These are phyloP conservation scores for Pachypsylla venusta DNA, from an alignment of 1,140 invertebrate genomes.

Conservation along the genomic window DNA sequence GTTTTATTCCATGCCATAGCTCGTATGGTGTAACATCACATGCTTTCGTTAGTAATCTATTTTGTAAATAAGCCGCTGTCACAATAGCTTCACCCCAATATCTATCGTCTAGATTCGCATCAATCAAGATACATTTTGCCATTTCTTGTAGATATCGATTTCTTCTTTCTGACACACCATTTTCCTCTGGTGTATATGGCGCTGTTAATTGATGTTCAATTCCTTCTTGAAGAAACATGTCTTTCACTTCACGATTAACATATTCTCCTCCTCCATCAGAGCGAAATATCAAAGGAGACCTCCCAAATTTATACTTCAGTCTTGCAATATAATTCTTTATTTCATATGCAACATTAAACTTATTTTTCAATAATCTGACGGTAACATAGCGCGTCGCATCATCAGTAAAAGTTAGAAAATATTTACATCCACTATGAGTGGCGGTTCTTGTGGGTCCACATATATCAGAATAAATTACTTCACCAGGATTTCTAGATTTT, in stretches of 20 bases:
- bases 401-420: constrained; percentile 30
- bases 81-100: constrained; percentile 28
- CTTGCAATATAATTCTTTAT: constrained; percentile 27
- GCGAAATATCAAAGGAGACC: not conserved
- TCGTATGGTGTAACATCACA: constrained; percentile 12
- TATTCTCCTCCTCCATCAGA: constrained; percentile 19
- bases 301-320: constrained; percentile 27
- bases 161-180: constrained; percentile 28
- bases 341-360: constrained; percentile 28
- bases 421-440: constrained; percentile 26
- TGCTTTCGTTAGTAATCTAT: constrained; percentile 12
- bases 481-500: too few relatives aligned
- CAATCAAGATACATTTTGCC: constrained; percentile 25
- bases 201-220: constrained; percentile 25
- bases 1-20: constrained; percentile 9
- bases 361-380: constrained; percentile 31
- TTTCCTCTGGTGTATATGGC: constrained; percentile 26
- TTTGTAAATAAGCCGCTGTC: constrained; percentile 13
- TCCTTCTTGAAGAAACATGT: constrained; percentile 23
- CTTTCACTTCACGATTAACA: constrained; percentile 17
- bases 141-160: constrained; percentile 26
- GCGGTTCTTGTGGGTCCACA: constrained; percentile 27
- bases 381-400: constrained; percentile 28
- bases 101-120: constrained; percentile 18
- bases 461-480: constrained; percentile 17